Percentiles rank a stretch among this genome's conserved stretches.
Conservation (phyloP, 2,113 vertebrate genomes). For the Pyrgilauda ruficollis region DNA sequence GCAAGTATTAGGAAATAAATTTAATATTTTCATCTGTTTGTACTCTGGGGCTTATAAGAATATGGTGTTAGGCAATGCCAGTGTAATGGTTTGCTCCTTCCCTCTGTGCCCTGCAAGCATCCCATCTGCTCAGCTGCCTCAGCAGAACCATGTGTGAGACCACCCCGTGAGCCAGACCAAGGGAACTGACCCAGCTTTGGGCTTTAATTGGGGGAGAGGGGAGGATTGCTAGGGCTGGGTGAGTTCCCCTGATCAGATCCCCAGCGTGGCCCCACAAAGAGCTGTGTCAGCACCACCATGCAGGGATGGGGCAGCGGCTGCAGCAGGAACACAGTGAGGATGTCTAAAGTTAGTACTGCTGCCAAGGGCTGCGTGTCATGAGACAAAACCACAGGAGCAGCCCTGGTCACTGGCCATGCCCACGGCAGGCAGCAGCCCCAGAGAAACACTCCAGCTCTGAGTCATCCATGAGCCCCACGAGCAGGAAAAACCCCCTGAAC, state of each 20-base stretch:
- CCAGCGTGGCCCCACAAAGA: background rate
- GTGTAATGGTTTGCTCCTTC: background rate
- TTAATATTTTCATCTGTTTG: background rate
- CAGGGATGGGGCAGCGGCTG: background rate
- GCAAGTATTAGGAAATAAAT: conserved; percentile 11
- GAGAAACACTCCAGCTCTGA: background rate
- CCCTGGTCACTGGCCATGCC: background rate
- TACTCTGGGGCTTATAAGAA: background rate
- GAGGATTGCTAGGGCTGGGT: background rate
- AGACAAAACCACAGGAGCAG: background rate
- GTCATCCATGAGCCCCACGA: background rate
- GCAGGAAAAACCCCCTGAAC: background rate
- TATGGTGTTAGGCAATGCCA: background rate
- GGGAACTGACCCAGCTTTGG: background rate
- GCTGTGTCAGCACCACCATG: background rate
- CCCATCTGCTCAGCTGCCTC: background rate
- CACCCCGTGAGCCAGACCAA: background rate
- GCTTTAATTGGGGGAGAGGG: background rate
- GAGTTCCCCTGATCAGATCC: background rate
- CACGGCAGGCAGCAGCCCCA: background rate
- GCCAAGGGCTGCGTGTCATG: background rate
- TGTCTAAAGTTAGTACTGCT: background rate
- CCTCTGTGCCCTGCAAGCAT: background rate
- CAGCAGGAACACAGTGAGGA: background rate
- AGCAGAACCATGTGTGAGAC: background rate